Base-by-base conservation (phyloP, 2,797 vertebrate genomes). In the Sylvilagus floridanus region DNA sequence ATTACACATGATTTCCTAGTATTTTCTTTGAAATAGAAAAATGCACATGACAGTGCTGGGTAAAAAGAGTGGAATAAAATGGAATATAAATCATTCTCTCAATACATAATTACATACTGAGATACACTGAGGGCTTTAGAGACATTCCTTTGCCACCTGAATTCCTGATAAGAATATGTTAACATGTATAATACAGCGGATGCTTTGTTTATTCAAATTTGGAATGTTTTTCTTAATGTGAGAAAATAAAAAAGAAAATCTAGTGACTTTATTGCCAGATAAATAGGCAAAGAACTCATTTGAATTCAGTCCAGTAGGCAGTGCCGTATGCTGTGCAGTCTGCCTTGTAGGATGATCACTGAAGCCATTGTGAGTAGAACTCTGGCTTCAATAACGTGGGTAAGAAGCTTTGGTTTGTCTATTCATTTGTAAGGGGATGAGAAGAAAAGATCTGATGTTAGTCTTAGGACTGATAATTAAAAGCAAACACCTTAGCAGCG, bases 41-140 rank as follows among this genome's bases (percentile, higher is more conserved):
- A 79, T 86, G 24, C 37, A 66, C 84, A 47, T 57, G 50, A 77
- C 47, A 77, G 47, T 66, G 14, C 50, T 86, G 8, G 47, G 14
- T 88, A n/a, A 85, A 76, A 87, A 81, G 50, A 87, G 73, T 91
- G 60, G 30, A 35, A 24, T 91, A 78, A 68, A 94, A n/a, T 62
- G 52, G 12, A 73, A 37, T 62, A 69, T 76, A 73, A 79, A 72
- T 60, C 28, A 62, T 85, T 84, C 35, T 72, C 37, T 94, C 69
- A 77, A 28, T 84, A 32, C 69, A 65, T 32, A 71, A 63, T 72
- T 76, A 60, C 26, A 47, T 52, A 42, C 35, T 90, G 3, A 28
- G 83, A 12, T 93, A 42, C 79, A 30, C 78, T 84, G 89, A 93
- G 63, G 11, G 54, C 28, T 73, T 85, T 57, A 60, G 37, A 21